phyloP scores from a whole-genome alignment of 2,797 vertebrate genomes.

The Epinephelus malabaricus region DNA sequence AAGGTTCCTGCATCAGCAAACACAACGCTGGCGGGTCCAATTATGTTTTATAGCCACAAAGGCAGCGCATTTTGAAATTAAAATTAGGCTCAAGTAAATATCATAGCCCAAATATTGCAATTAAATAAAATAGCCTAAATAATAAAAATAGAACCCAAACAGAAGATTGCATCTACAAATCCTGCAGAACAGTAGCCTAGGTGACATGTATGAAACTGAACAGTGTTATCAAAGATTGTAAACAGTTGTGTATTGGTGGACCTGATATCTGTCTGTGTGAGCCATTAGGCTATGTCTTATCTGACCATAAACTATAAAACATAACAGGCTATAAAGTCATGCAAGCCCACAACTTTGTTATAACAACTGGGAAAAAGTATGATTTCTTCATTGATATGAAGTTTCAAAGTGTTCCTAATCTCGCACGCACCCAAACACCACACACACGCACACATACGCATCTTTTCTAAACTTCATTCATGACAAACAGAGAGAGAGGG shows the following conservation, averaged over 20 bases:
- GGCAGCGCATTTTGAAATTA: not conserved
- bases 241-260: conserved; percentile 8
- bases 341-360: no score
- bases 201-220: not conserved
- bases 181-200: not conserved
- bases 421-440: conserved; percentile 2
- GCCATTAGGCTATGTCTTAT: conserved; percentile 5
- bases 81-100: not conserved
- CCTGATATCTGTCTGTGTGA: not conserved
- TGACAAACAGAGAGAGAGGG: conserved; percentile 44
- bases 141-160: not conserved
- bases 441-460: conserved; percentile 32
- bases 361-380: not conserved
- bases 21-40: not conserved
- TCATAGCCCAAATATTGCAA: not conserved
- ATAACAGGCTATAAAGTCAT: not conserved
- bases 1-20: not conserved
- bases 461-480: conserved; percentile 74
- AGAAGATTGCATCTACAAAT: not conserved
- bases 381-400: not conserved
- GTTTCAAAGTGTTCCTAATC: conserved; percentile 3
- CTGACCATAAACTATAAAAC: conserved; percentile 19
- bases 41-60: no score
- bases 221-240: not conserved
- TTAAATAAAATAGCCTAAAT: not conserved